Conservation (phyloP, 2,113 vertebrate species). For the Charina bottae region DNA sequence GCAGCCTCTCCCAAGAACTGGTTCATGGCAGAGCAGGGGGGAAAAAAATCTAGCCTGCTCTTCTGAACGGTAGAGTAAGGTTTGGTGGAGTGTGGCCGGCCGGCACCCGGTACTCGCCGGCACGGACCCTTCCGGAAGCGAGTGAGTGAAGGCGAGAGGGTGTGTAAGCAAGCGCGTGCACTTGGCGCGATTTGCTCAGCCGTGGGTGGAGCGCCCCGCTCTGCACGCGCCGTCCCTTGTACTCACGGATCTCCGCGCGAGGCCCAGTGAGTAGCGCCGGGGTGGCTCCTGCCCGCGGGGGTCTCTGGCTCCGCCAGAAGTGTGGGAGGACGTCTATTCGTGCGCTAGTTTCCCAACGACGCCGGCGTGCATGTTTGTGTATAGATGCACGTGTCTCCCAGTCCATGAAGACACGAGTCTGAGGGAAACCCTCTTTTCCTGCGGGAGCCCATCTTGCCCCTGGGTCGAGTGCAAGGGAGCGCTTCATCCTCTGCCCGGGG, state of each 20-base stretch:
- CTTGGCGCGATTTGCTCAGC: neutral
- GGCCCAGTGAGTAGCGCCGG: neutral
- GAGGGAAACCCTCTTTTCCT: neutral
- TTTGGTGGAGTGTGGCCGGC: neutral
- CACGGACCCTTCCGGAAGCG: no score
- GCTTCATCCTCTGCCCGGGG: neutral
- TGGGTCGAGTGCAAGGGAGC: neutral
- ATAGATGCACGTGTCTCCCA: conserved; percentile 10
- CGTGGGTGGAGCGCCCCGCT: neutral
- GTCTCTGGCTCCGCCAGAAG: neutral
- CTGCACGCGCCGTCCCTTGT: neutral
- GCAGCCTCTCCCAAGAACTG: neutral
- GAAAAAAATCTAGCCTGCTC: neutral
- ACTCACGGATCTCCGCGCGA: no score
- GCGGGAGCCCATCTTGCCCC: neutral
- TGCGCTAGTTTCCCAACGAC: neutral
- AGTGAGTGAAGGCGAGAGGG: no score
- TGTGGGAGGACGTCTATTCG: neutral
- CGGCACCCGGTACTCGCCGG: neutral
- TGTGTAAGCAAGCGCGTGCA: neutral
- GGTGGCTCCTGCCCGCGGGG: conserved; percentile 43
- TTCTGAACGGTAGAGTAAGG: neutral
- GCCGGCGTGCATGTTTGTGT: neutral
- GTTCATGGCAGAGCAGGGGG: neutral
- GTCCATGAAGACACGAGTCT: conserved; percentile 9